phyloP scores from a whole-genome alignment of 2,888 invertebrate species.

The Amphiduros pacificus region DNA sequence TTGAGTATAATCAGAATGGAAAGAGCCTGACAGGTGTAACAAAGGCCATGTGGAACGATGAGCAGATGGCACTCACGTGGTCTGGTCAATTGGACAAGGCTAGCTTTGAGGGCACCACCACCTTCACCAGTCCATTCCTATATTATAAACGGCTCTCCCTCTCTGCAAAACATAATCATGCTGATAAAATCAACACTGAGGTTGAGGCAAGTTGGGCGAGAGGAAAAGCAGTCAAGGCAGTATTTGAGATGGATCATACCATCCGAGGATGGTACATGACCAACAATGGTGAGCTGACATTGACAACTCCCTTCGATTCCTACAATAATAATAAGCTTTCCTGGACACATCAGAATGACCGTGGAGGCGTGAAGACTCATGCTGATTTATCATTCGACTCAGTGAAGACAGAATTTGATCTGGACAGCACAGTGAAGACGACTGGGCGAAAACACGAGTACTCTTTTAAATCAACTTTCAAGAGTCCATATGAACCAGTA shows the following conservation, averaged over 20 bases:
- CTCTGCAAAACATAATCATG: not conserved
- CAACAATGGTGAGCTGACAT: conserved; percentile 21
- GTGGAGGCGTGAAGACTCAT: conserved; percentile 7
- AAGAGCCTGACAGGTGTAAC: too few relatives aligned
- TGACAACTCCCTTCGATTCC: conserved; percentile 19
- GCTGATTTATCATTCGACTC: conserved; percentile 11
- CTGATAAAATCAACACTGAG: conserved; percentile 3
- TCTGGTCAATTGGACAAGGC: not conserved
- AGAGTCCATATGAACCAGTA: conserved; percentile 9
- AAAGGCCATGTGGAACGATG: not conserved
- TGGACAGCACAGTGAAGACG: conserved; percentile 6
- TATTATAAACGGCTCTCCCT: not conserved
- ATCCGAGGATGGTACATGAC: conserved; percentile 11
- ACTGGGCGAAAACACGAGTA: not conserved
- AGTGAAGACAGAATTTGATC: conserved; percentile 4
- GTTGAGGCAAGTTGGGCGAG: conserved; percentile 22
- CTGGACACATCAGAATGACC: conserved; percentile 23
- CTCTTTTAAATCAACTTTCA: conserved; percentile 4
- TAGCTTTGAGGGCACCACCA: not conserved
- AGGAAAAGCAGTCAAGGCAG: conserved; percentile 12
- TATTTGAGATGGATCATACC: conserved; percentile 16
- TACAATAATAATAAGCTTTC: conserved; percentile 12
- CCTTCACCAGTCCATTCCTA: conserved; percentile 6
- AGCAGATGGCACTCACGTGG: not conserved
- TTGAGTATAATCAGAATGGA: conserved; percentile 8